phyloP scores from a whole-genome alignment of 2,113 vertebrate species.

The Motacilla alba region DNA sequence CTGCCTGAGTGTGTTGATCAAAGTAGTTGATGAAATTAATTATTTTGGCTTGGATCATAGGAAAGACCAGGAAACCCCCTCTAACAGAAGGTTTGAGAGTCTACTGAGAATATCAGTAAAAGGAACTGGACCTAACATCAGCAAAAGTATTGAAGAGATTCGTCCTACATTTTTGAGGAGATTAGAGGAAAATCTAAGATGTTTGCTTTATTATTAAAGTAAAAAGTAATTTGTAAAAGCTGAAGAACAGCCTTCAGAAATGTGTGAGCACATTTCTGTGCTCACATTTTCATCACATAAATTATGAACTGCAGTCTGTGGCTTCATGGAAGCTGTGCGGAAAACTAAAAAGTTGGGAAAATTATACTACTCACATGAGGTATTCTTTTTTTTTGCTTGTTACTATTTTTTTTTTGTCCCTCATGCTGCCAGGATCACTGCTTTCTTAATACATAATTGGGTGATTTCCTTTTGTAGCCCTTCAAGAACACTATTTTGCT shows the following conservation, averaged over 20 bases:
- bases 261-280: neutral
- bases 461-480: neutral
- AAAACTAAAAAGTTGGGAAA: neutral
- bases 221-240: neutral
- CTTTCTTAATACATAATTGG: neutral
- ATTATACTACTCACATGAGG: neutral
- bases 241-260: neutral
- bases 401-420: neutral
- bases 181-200: neutral
- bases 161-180: neutral
- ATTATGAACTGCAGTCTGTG: neutral
- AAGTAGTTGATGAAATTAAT: neutral
- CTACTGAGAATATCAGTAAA: neutral
- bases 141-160: neutral
- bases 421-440: neutral
- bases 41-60: neutral
- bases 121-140: neutral
- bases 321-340: neutral
- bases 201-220: neutral
- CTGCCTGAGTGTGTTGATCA: neutral
- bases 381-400: neutral
- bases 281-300: rapidly evolving
- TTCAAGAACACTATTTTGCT: neutral
- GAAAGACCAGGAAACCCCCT: neutral
- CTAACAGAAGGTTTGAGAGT: neutral